Conservation (phyloP, 2,113 vertebrate genomes). For the Petrocephalus microphthalmus region DNA sequence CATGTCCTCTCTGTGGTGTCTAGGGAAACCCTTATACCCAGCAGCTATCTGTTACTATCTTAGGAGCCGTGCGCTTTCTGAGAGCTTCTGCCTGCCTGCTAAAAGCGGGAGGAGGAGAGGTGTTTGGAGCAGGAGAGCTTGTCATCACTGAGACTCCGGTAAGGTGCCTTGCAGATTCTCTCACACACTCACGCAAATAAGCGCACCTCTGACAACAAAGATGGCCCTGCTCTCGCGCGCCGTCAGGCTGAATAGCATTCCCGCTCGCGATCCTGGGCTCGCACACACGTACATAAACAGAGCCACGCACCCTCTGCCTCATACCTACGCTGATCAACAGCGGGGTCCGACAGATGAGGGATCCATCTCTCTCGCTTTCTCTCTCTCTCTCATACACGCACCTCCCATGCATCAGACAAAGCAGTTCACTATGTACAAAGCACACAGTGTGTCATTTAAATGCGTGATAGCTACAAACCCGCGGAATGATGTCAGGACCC, state of each 20-base stretch:
- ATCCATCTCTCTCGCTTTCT: neutral
- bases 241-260: slow-evolving; percentile 37
- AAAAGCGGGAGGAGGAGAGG: slow-evolving; percentile 31
- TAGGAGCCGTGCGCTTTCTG: neutral
- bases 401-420: slow-evolving; percentile 1
- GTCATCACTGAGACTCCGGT: slow-evolving; percentile 29
- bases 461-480: neutral
- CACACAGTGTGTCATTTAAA: slow-evolving; percentile 2
- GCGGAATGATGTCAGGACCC: slow-evolving; percentile 10
- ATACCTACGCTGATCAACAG: slow-evolving; percentile 8
- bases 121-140: slow-evolving; percentile 31
- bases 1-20: neutral
- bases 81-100: neutral
- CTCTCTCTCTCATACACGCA: slow-evolving; percentile 15
- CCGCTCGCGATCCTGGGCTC: slow-evolving; percentile 26
- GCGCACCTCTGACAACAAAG: slow-evolving; percentile 49
- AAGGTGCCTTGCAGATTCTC: slow-evolving; percentile 43
- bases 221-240: slow-evolving; percentile 38
- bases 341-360: neutral
- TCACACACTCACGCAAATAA: slow-evolving; percentile 42
- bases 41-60: neutral
- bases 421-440: neutral
- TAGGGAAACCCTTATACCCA: neutral
- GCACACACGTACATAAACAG: slow-evolving; percentile 8
- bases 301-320: slow-evolving; percentile 24